Evolutionary conservation across 2,113 vertebrate genomes (phyloP).

Genomic region (Mugil cephalus): DNA sequence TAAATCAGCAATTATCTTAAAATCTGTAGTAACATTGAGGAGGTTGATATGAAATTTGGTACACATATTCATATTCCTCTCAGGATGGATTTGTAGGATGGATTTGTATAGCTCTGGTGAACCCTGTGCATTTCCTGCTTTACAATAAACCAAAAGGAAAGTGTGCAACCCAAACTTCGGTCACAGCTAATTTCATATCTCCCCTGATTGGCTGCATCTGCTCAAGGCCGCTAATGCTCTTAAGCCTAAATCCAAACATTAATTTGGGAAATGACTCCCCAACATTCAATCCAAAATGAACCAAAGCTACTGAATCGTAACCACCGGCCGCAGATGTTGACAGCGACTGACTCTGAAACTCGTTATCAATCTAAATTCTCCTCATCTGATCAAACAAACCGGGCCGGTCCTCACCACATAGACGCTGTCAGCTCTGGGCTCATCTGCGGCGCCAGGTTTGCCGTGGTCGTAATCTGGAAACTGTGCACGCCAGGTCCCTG

Average conservation of each 20-base stretch:
- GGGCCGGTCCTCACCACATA: conserved; percentile 59
- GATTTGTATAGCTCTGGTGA: no score
- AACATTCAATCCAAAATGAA: conserved; percentile 55
- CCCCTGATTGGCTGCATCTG: conserved; percentile 64
- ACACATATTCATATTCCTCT: no score
- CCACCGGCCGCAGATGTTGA: conserved; percentile 66
- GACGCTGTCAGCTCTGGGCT: conserved; percentile 52
- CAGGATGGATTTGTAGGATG: no score
- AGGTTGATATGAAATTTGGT: no score
- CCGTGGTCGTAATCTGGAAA: conserved; percentile 36
- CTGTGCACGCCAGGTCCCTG: conserved; percentile 21
- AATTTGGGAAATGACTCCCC: conserved; percentile 60
- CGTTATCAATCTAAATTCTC: conserved; percentile 74
- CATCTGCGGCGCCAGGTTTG: conserved; percentile 52
- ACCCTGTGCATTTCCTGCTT: no score
- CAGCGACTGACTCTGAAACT: conserved; percentile 62
- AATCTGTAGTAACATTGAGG: no score
- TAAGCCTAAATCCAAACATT: conserved; percentile 75
- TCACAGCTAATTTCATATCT: conserved; percentile 50
- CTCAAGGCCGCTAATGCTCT: conserved; percentile 62
- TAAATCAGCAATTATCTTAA: no score
- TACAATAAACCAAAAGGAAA: conserved; percentile 19
- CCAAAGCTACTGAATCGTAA: conserved; percentile 61
- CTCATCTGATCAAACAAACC: conserved; percentile 76
- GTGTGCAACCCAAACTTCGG: conserved; percentile 40